Evolutionary conservation across 2,797 vertebrate species (phyloP).

Genomic region (Enteromius argenteus): DNA sequence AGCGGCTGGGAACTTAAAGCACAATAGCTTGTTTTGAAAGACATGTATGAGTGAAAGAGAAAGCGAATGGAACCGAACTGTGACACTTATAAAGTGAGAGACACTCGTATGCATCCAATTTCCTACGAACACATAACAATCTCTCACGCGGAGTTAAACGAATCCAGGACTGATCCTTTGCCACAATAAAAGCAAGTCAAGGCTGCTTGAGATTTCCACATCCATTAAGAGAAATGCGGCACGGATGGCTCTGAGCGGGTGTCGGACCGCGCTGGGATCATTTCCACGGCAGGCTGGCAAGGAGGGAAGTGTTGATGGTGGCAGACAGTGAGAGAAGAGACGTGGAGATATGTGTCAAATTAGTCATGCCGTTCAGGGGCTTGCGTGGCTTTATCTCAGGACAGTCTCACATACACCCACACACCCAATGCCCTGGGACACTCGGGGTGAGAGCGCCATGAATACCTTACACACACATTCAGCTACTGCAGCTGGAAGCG

Average conservation of each 20-base stretch:
- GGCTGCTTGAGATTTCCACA: conserved; percentile 41
- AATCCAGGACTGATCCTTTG: conserved; percentile 41
- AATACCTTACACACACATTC: conserved; percentile 28
- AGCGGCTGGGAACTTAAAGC: conserved; percentile 4
- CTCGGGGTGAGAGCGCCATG: conserved; percentile 42
- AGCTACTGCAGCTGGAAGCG: conserved; percentile 42
- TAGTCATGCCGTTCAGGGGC: conserved; percentile 77
- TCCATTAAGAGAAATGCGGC: conserved; percentile 68
- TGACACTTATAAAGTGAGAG: conserved; percentile 18
- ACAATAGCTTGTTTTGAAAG: conserved; percentile 40
- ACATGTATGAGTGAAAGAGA: conserved; percentile 13
- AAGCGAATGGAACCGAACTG: conserved; percentile 19
- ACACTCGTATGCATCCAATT: conserved; percentile 56
- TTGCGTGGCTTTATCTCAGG: conserved; percentile 61
- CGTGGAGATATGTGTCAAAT: conserved; percentile 84
- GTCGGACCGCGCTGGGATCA: conserved; percentile 73
- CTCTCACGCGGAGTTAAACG: conserved; percentile 37
- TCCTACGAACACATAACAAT: conserved; percentile 51
- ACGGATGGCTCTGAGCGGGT: conserved; percentile 68
- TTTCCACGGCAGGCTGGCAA: conserved; percentile 75
- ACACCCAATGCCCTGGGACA: conserved; percentile 53
- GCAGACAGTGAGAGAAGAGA: conserved; percentile 78
- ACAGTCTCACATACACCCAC: conserved; percentile 50
- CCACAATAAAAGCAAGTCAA: conserved; percentile 50
- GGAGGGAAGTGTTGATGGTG: conserved; percentile 83